Base-by-base conservation (phyloP, 2,888 invertebrate genomes). In the Brenthis hecate region DNA sequence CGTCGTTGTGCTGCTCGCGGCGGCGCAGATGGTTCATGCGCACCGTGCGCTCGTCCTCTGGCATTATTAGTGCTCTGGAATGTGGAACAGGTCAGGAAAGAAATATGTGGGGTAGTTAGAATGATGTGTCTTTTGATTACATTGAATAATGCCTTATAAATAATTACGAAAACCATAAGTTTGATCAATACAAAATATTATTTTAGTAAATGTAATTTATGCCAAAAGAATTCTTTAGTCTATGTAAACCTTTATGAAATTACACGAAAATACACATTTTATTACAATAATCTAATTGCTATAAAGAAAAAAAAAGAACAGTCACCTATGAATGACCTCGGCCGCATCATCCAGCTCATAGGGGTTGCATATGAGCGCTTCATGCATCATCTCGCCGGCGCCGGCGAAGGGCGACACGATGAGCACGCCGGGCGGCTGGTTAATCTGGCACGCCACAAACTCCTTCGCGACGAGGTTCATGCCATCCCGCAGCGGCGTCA, bases 401-500 rank as follows among this genome's bases (percentile, higher is more conserved):
- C 98, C 98, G 68, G 98, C 98, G 82, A 98, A 98, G 0, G 98
- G 98, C 0, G 98, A 98, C 11, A 98, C 95, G 62, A 98, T 96
- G 51, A 98, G 88, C 0, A 98, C 98, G 3, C 98, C 98, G 0
- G 96, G 97, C 0, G 96, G 95, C 32, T 94, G 94, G 79, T 97
- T 97, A 50, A 97, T 97, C 87, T 98, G 97, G 80, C 98, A 98
- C 1, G 98, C 98, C 1, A 98, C 98, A 82, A 97, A 98, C 85
- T 98, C 98, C 84, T 98, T 98, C 8, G 98, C 98, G 0, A 98
- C 98, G 65, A 98, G 93, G 87, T 98, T 98, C 98, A 98, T 98
- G 63, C 97, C 97, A 79, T 98, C 98, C 65, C 98, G 93, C 3
- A 98, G 85, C 0, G 98, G 98, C 0, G 98, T 98, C 0, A 98